These are phyloP conservation scores for Marmota monax DNA, from an alignment of 2,113 vertebrate genomes.

Conservation along the genomic window DNA sequence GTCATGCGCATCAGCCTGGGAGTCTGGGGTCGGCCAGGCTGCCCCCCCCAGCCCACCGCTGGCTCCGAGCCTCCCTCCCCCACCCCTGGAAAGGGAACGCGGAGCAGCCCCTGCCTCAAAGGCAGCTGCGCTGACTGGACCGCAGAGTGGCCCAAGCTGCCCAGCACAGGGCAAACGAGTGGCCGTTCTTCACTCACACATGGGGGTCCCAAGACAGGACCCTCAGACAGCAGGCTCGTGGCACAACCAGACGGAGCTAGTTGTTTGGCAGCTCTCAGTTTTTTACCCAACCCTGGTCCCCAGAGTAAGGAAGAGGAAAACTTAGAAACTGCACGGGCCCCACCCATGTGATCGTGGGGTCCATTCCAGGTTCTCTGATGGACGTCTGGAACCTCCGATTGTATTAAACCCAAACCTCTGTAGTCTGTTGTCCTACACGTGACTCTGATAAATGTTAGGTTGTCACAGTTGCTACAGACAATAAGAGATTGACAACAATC, in stretches of 20 bases:
- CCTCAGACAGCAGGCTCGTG: not conserved
- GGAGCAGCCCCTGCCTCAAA: rapidly evolving
- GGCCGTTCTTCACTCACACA: rapidly evolving
- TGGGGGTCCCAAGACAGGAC: not conserved
- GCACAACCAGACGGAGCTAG: not conserved
- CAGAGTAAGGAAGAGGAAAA: not conserved
- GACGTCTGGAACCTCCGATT: not conserved
- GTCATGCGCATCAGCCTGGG: no score
- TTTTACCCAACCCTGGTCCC: not conserved
- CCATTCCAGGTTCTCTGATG: no score
- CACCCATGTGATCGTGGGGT: not conserved
- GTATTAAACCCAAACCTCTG: not conserved
- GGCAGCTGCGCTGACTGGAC: rapidly evolving
- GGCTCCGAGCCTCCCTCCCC: not conserved
- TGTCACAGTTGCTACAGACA: not conserved
- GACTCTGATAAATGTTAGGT: not conserved
- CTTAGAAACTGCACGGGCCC: not conserved
- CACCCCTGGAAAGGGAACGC: not conserved
- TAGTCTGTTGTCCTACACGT: not conserved
- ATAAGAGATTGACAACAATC: not conserved
- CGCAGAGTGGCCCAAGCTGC: rapidly evolving
- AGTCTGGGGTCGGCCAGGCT: not conserved
- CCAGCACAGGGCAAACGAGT: rapidly evolving
- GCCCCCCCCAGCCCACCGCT: not conserved
- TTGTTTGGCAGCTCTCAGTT: rapidly evolving